A percentile compares a stretch with the other conserved stretches of the same genome.
phyloP scores from a whole-genome alignment of 2,797 vertebrate genomes.

The Enteromius trimaculatus region DNA sequence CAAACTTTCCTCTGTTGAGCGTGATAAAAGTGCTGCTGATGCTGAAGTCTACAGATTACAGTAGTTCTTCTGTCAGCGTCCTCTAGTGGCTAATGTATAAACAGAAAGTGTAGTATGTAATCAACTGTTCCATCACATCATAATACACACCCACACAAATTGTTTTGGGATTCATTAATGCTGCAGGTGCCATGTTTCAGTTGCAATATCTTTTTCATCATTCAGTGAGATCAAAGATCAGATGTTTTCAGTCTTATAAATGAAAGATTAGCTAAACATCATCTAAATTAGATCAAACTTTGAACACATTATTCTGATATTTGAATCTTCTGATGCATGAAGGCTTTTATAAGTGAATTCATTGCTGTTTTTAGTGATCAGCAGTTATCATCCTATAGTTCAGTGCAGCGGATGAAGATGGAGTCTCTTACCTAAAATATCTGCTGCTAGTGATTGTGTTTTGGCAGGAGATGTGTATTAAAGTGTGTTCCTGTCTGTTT shows the following conservation, averaged over 20 bases:
- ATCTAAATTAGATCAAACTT: not conserved
- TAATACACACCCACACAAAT: not conserved
- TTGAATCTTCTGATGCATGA: slow-evolving; percentile 39
- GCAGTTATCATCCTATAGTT: not conserved
- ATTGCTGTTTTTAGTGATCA: not conserved
- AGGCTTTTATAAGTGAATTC: slow-evolving; percentile 1
- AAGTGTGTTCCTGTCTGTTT: slow-evolving; percentile 68
- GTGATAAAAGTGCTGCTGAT: not conserved
- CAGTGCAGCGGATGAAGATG: not conserved
- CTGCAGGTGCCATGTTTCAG: not conserved
- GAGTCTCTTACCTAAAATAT: slow-evolving; percentile 11
- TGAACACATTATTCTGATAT: slow-evolving; percentile 26
- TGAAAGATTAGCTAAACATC: not conserved
- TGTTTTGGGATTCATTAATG: not conserved
- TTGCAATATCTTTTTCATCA: slow-evolving; percentile 34
- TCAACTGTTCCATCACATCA: slow-evolving; percentile 23
- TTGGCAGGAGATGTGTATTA: slow-evolving; percentile 57
- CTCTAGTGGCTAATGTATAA: slow-evolving; percentile 5
- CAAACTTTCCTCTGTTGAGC: not conserved
- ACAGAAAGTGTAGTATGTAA: slow-evolving; percentile 6
- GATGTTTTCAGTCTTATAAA: slow-evolving; percentile 14
- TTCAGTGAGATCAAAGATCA: slow-evolving; percentile 52
- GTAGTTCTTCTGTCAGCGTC: slow-evolving; percentile 13
- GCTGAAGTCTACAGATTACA: not conserved
- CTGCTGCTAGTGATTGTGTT: slow-evolving; percentile 16